Conservation (phyloP, 2,113 vertebrate species). For the Pseudorhombus dupliciocellatus region DNA sequence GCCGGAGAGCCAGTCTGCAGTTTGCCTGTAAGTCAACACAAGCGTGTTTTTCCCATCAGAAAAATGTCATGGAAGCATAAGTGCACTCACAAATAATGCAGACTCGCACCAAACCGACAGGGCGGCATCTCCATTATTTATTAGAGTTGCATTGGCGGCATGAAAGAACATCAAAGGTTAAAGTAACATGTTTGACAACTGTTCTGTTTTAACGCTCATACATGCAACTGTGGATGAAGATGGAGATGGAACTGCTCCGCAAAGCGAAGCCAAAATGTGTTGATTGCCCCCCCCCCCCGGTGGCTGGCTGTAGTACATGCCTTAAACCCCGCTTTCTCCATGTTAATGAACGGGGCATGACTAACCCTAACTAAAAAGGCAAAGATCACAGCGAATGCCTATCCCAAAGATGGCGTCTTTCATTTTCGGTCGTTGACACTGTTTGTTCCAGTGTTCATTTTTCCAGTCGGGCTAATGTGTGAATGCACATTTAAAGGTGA, state of each 20-base stretch:
- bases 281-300: too few species aligned
- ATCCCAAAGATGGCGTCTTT: too few species aligned
- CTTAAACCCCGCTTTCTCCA: too few species aligned
- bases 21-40: constrained; percentile 91
- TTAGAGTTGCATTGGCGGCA: constrained; percentile 16
- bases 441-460: too few species aligned
- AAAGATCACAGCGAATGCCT: too few species aligned
- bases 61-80: neutral
- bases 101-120: neutral
- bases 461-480: too few species aligned
- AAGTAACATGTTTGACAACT: constrained; percentile 14
- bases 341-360: too few species aligned
- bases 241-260: constrained; percentile 8
- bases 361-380: too few species aligned
- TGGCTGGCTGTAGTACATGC: too few species aligned
- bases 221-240: neutral
- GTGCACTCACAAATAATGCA: constrained; percentile 39
- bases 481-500: too few species aligned
- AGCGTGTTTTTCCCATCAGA: neutral
- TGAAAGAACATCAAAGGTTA: constrained; percentile 44
- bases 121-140: constrained; percentile 58
- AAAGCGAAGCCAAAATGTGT: too few species aligned
- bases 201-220: neutral
- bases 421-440: too few species aligned
- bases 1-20: constrained; percentile 90